Evolutionary conservation across 1,140 invertebrate species (phyloP), one percentile per base, ranked within the genome.

Genomic region (Hylyphantes graminicola): DNA sequence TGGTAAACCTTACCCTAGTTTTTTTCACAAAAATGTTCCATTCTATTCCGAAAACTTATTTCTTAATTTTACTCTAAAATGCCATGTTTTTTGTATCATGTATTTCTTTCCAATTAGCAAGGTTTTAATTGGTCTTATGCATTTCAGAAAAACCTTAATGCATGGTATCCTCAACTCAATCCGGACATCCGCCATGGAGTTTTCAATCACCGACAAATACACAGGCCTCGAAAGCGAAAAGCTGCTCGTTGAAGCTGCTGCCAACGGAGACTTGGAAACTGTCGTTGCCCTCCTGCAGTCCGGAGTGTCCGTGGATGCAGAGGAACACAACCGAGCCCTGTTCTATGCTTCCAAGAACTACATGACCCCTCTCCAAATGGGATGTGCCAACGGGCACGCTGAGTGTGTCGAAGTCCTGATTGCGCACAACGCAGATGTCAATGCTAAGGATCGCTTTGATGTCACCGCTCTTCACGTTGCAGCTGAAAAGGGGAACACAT

Each of bases 341-440:
- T 89, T 89, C 76, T 89, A 89, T 85, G 87, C 87, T 10, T 89
- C 88, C 5, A 87, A 89, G 87, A 89, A 89, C 84, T 89, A 89
- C 75, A 82, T 88, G 61, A 89, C 89, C 0, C 89, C 90, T 0
- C 86, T 90, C 12, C 89, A 90, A 87, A 88, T 89, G 88, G 89
- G 89, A 2, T 87, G 88, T 6, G 86, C 89, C 54, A 88, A 89
- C 65, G 89, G 89, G 7, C 88, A 89, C 74, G 72, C 86, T 9
- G 74, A 88, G 7, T 87, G 88, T 6, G 86, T 89, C 13, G 68
- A 87, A 65, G 74, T 89, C 67, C 85, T 90, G 13, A 86, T 89
- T 9, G 86, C 88, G 59, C 68, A 86, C 65, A 87, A 85, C 82
- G 89, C 86, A 13, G 88, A 89, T 17, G 89, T 89, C 9, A 87